Conservation (phyloP, 1,140 invertebrate species). For the Euura saliciscinereae region DNA sequence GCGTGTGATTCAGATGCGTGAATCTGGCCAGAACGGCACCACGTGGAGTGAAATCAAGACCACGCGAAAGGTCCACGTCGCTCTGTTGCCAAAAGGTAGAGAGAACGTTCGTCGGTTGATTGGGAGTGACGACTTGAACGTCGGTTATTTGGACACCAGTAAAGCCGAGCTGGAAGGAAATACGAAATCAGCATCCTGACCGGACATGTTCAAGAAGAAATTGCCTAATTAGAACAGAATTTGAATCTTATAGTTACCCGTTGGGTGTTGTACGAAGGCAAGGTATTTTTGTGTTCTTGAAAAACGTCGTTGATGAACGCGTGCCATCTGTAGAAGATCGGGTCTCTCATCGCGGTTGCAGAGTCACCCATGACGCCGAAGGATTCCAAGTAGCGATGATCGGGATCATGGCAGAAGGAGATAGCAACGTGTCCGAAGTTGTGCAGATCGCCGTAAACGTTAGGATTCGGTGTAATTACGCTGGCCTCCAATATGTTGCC, state of each 20-base stretch:
- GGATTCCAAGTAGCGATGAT: conserved; percentile 70
- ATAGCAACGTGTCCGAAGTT: conserved; percentile 75
- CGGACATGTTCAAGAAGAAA: neutral
- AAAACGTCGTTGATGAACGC: conserved; percentile 82
- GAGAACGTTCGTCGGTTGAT: conserved; percentile 61
- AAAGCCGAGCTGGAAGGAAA: conserved; percentile 65
- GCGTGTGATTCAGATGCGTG: conserved; percentile 76
- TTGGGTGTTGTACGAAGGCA: conserved; percentile 66
- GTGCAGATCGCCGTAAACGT: conserved; percentile 76
- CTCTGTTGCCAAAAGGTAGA: conserved; percentile 78
- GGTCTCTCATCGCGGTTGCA: conserved; percentile 80
- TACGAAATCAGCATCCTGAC: neutral
- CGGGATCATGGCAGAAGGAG: conserved; percentile 75
- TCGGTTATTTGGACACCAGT: conserved; percentile 65
- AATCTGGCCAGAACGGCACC: conserved; percentile 73
- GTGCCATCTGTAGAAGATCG: conserved; percentile 86
- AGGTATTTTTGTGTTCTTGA: conserved; percentile 73
- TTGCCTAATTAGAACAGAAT: neutral
- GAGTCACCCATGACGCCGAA: conserved; percentile 75
- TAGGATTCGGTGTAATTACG: conserved; percentile 70
- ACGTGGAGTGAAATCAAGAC: conserved; percentile 77
- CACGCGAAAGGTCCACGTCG: conserved; percentile 74
- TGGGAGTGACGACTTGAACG: conserved; percentile 57
- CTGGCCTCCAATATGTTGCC: conserved; percentile 81
- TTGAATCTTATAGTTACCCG: conserved; percentile 53